Evolutionary conservation across 1,140 invertebrate species (phyloP).

Genomic region (Drosophila baimaii): DNA sequence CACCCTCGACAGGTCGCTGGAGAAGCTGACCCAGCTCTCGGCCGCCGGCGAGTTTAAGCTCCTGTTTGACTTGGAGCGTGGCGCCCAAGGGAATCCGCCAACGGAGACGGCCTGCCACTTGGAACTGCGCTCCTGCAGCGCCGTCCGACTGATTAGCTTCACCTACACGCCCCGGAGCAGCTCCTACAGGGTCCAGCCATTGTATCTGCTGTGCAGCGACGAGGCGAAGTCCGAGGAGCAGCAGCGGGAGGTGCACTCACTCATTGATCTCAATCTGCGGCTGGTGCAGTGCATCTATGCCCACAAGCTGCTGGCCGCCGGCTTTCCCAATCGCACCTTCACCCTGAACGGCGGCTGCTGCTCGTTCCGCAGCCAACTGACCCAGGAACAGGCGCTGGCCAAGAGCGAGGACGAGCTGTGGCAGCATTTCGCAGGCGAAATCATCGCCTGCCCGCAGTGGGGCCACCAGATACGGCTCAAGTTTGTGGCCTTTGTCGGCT

Average conservation of each 20-base stretch:
- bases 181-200: slow-evolving; percentile 86
- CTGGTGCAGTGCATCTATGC: slow-evolving; percentile 94
- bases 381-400: slow-evolving; percentile 88
- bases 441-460: slow-evolving; percentile 88
- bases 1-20: slow-evolving; percentile 34
- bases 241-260: slow-evolving; percentile 84
- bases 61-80: slow-evolving; percentile 58
- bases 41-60: slow-evolving; percentile 68
- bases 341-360: slow-evolving; percentile 88
- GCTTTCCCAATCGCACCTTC: slow-evolving; percentile 92
- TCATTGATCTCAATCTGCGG: slow-evolving; percentile 91
- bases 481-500: slow-evolving; percentile 96
- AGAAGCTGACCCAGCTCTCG: slow-evolving; percentile 63
- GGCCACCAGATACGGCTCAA: slow-evolving; percentile 87
- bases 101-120: slow-evolving; percentile 27
- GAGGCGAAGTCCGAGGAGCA: slow-evolving; percentile 64
- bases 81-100: neutral
- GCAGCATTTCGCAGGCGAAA: slow-evolving; percentile 91
- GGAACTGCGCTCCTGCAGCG: slow-evolving; percentile 57
- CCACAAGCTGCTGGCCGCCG: slow-evolving; percentile 93
- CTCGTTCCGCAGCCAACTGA: slow-evolving; percentile 89
- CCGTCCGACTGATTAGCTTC: slow-evolving; percentile 40
- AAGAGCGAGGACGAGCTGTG: slow-evolving; percentile 93
- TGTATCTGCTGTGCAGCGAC: slow-evolving; percentile 91
- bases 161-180: slow-evolving; percentile 49